Evolutionary conservation across 64 coral and sea anemone genomes (phyloP).

Genomic region (Dendronephthya gigantea): DNA sequence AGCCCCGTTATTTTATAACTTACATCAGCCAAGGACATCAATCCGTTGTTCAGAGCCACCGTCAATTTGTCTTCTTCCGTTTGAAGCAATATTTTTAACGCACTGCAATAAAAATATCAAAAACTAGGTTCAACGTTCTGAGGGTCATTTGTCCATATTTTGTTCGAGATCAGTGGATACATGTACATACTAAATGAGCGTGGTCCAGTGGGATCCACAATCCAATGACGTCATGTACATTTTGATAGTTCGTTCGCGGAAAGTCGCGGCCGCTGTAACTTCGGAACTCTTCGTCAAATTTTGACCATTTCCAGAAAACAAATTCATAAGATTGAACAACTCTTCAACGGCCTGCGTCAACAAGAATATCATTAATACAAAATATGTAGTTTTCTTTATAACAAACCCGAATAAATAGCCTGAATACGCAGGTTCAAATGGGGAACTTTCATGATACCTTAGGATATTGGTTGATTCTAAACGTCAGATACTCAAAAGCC

Average conservation of each 20-base stretch:
- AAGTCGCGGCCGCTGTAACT: slow-evolving; percentile 35
- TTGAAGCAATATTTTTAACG: slow-evolving; percentile 88
- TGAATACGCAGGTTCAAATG: no score
- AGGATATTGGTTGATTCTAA: slow-evolving; percentile 89
- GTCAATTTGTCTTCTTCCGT: slow-evolving; percentile 89
- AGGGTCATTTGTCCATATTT: background rate
- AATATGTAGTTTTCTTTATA: no score
- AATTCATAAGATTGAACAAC: slow-evolving; percentile 69
- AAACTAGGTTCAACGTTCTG: background rate
- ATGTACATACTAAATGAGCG: slow-evolving; percentile 57
- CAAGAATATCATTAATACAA: background rate
- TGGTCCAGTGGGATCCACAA: slow-evolving; percentile 78
- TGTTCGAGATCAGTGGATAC: background rate
- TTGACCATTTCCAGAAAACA: slow-evolving; percentile 71
- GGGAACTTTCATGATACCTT: slow-evolving; percentile 51
- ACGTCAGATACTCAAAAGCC: slow-evolving; percentile 92
- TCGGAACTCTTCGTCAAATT: slow-evolving; percentile 53
- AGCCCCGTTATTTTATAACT: slow-evolving; percentile 41
- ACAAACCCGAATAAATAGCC: no score
- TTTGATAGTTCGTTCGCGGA: slow-evolving; percentile 73
- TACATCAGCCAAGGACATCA: slow-evolving; percentile 83
- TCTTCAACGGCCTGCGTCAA: slow-evolving; percentile 68
- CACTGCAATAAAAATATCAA: slow-evolving; percentile 31
- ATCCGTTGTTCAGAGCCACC: slow-evolving; percentile 71
- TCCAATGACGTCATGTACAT: slow-evolving; percentile 82